phyloP scores from a whole-genome alignment of 2,797 vertebrate species.

The Crypturellus tataupa region DNA sequence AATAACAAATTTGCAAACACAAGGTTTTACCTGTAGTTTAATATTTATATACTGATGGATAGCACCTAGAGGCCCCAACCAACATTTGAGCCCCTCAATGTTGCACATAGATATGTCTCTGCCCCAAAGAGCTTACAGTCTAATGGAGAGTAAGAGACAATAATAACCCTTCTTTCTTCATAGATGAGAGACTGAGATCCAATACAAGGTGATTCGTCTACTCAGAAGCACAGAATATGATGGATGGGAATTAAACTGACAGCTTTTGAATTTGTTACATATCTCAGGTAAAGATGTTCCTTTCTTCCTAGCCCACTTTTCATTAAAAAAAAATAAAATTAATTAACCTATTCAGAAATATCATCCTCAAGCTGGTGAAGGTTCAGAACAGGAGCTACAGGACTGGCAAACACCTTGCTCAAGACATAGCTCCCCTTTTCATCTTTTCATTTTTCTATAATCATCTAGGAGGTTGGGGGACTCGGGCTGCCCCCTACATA shows the following conservation, averaged over 20 bases:
- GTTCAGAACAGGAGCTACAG: not conserved
- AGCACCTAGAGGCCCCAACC: slow-evolving; percentile 66
- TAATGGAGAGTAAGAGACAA: slow-evolving; percentile 37
- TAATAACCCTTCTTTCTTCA: not conserved
- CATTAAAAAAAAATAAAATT: not conserved
- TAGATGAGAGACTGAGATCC: not conserved
- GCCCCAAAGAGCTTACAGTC: slow-evolving; percentile 74
- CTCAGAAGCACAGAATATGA: not conserved
- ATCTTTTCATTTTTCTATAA: not conserved
- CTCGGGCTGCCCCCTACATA: not conserved
- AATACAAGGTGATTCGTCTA: slow-evolving; percentile 29
- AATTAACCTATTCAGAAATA: not conserved
- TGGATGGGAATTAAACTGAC: not conserved
- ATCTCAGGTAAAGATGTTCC: not conserved
- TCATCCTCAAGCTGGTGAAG: not conserved
- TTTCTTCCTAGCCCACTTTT: not conserved
- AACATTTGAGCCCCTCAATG: slow-evolving; percentile 36
- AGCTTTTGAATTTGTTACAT: not conserved
- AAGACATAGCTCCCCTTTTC: not conserved
- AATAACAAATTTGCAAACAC: slow-evolving; percentile 49
- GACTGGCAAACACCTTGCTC: not conserved
- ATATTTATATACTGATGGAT: slow-evolving; percentile 66
- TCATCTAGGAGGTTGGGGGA: not conserved
- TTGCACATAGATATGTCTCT: slow-evolving; percentile 19
- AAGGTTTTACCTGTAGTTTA: slow-evolving; percentile 71